Evolutionary conservation across 2,888 invertebrate species (phyloP).

Genomic region (Eupithecia vulgata): DNA sequence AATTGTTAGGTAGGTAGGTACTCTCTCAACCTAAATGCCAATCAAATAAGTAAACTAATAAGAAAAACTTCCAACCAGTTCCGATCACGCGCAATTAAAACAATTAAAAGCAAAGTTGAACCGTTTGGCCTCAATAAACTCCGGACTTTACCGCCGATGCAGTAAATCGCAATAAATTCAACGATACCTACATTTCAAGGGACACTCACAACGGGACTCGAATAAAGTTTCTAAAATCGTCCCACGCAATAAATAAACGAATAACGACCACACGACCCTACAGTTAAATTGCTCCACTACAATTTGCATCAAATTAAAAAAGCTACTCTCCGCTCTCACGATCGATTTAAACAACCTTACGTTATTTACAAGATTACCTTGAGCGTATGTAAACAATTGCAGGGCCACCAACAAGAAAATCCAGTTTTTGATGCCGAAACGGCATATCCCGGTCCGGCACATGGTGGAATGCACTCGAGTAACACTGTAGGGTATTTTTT

Average conservation of each 20-base stretch:
- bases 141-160: constrained; percentile 20
- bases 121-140: constrained; percentile 28
- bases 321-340: constrained; percentile 45
- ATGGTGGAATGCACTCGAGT: constrained; percentile 70
- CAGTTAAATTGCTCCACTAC: constrained; percentile 28
- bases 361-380: constrained; percentile 80
- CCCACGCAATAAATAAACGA: constrained; percentile 48
- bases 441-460: constrained; percentile 79
- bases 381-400: constrained; percentile 82
- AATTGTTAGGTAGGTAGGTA: background rate
- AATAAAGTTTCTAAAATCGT: constrained; percentile 51
- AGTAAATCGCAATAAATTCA: constrained; percentile 40
- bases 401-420: constrained; percentile 76
- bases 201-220: constrained; percentile 34
- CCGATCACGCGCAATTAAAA: constrained; percentile 25
- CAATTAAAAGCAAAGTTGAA: constrained; percentile 25
- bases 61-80: constrained; percentile 19
- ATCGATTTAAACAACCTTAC: constrained; percentile 70
- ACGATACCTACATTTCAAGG: constrained; percentile 30
- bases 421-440: constrained; percentile 78
- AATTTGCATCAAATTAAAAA: constrained; percentile 43
- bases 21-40: background rate
- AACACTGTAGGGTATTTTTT: constrained; percentile 74
- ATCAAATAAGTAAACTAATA: constrained; percentile 9
- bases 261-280: constrained; percentile 24